phyloP scores from a whole-genome alignment of 2,888 invertebrate species.

The Eupithecia centaureata region DNA sequence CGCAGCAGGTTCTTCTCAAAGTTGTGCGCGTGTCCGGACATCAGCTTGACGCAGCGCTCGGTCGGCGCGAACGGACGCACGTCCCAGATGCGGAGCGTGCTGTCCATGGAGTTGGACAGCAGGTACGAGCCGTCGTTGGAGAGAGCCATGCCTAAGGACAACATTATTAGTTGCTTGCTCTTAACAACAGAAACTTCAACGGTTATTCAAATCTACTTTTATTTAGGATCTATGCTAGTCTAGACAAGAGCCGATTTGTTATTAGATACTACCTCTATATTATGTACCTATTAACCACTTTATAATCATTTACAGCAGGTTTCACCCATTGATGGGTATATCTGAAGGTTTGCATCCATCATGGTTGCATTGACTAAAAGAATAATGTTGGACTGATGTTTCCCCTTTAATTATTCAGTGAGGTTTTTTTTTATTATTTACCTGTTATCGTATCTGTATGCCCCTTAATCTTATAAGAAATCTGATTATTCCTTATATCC shows the following conservation, averaged over 20 bases:
- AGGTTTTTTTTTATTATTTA: conserved; percentile 39
- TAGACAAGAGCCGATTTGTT: too few relatives aligned
- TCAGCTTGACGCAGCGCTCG: conserved; percentile 96
- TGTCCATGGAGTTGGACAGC: conserved; percentile 98
- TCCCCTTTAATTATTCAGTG: too few relatives aligned
- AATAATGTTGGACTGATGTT: too few relatives aligned
- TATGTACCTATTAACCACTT: too few relatives aligned
- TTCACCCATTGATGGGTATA: too few relatives aligned
- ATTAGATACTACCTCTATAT: too few relatives aligned
- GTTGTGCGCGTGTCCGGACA: conserved; percentile 97
- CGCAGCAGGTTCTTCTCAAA: conserved; percentile 98
- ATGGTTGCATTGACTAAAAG: too few relatives aligned
- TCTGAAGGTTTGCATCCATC: too few relatives aligned
- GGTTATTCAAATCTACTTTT: too few relatives aligned
- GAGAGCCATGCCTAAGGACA: conserved; percentile 85
- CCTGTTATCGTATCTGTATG: conserved; percentile 98
- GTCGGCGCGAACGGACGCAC: conserved; percentile 96
- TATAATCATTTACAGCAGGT: too few relatives aligned
- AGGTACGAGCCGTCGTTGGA: conserved; percentile 95
- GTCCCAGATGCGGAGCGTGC: conserved; percentile 97
- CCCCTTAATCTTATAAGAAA: conserved; percentile 93
- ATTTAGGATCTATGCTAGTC: too few relatives aligned
- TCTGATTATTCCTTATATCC: conserved; percentile 95
- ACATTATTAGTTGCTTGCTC: neutral
- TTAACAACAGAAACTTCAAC: too few relatives aligned